Evolutionary conservation across 1,140 invertebrate species (phyloP).

Genomic region (Lordiphosa collinella): DNA sequence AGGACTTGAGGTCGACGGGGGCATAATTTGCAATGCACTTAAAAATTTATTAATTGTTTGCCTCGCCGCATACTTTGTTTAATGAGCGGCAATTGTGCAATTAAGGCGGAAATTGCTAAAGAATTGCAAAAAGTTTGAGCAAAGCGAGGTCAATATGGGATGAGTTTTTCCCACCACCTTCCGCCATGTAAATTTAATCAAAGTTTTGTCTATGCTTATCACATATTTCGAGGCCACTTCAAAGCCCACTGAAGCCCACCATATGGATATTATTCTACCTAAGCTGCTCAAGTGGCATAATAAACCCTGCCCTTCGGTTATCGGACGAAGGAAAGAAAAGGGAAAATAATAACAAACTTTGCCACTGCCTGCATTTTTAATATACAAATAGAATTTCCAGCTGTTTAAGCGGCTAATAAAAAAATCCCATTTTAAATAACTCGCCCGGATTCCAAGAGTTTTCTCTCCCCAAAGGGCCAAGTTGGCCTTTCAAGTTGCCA

Average conservation of each 20-base stretch:
- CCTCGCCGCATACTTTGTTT: neutral
- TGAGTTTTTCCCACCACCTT: neutral
- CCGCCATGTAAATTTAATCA: slow-evolving; percentile 7
- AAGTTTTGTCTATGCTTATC: slow-evolving; percentile 47
- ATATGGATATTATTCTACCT: slow-evolving; percentile 55
- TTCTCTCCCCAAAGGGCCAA: neutral
- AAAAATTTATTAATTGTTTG: slow-evolving; percentile 77
- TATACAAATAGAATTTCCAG: slow-evolving; percentile 60
- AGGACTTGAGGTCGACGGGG: slow-evolving; percentile 45
- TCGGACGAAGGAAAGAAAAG: neutral
- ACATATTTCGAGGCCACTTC: slow-evolving; percentile 59
- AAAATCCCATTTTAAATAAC: slow-evolving; percentile 62
- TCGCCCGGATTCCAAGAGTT: slow-evolving; percentile 41
- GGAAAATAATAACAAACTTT: slow-evolving; percentile 30
- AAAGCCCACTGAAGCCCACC: slow-evolving; percentile 49
- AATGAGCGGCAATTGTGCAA: slow-evolving; percentile 53
- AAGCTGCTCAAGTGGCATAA: slow-evolving; percentile 70
- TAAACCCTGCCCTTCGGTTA: slow-evolving; percentile 17
- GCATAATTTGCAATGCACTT: slow-evolving; percentile 64
- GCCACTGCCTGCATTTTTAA: slow-evolving; percentile 52
- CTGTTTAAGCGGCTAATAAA: slow-evolving; percentile 63
- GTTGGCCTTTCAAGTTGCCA: slow-evolving; percentile 65
- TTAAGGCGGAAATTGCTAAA: slow-evolving; percentile 16
- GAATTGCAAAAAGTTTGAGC: neutral
- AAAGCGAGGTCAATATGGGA: neutral